Percentiles rank a stretch among this genome's conserved stretches.
These are phyloP conservation scores for Pseudoatta argentina DNA, from an alignment of 1,140 invertebrate genomes.

Conservation along the genomic window DNA sequence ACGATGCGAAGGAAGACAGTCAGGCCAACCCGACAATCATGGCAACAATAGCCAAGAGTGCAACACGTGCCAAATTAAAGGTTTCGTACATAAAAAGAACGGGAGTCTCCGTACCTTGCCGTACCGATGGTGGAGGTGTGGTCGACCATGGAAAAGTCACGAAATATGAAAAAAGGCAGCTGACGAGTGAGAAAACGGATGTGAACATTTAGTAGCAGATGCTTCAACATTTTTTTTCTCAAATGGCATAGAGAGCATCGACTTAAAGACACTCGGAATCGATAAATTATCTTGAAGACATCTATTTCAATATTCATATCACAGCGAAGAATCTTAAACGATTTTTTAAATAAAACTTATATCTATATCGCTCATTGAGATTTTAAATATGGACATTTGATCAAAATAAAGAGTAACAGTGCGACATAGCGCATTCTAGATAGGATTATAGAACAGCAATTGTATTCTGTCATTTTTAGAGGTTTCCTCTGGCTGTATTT, in stretches of 20 bases:
- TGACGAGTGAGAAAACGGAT: slow-evolving; percentile 54
- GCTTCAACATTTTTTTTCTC: slow-evolving; percentile 28
- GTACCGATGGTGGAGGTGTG: slow-evolving; percentile 60
- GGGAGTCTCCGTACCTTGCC: slow-evolving; percentile 64
- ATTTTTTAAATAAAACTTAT: not conserved
- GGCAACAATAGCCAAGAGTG: slow-evolving; percentile 83
- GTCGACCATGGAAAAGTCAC: slow-evolving; percentile 44
- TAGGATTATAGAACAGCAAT: slow-evolving; percentile 8
- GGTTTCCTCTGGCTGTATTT: slow-evolving; percentile 23
- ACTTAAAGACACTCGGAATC: not conserved
- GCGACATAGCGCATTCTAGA: not conserved
- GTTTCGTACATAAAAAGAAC: slow-evolving; percentile 73
- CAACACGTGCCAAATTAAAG: slow-evolving; percentile 85
- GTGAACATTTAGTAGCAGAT: slow-evolving; percentile 38
- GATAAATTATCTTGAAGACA: not conserved
- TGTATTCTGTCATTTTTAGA: slow-evolving; percentile 11
- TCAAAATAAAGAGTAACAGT: not conserved
- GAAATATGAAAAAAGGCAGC: slow-evolving; percentile 35
- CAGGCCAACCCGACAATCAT: slow-evolving; percentile 80
- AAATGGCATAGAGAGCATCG: not conserved
- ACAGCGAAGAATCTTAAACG: not conserved
- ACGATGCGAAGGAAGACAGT: slow-evolving; percentile 43
- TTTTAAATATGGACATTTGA: not conserved
- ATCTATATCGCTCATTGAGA: not conserved
- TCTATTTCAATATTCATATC: not conserved